phyloP scores from a whole-genome alignment of 2,888 invertebrate genomes.

The Noctua janthe region DNA sequence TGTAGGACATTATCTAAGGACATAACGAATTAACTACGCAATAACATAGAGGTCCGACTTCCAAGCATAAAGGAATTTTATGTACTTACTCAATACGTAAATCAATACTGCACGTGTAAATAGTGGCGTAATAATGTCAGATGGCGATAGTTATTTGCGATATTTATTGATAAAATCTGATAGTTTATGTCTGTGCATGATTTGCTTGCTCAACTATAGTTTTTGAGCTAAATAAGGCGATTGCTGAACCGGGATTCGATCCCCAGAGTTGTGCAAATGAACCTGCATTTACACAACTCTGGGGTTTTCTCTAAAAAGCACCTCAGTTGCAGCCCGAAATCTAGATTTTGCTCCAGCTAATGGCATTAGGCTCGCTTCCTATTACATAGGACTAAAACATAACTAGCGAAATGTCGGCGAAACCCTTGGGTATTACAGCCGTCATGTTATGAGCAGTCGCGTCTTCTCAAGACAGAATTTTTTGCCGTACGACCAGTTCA shows the following conservation, averaged over 20 bases:
- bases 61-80: not conserved
- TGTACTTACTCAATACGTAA: constrained; percentile 7
- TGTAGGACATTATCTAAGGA: not conserved
- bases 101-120: constrained; percentile 34
- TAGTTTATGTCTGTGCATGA: not conserved
- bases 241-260: not conserved
- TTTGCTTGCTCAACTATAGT: not conserved
- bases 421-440: not conserved
- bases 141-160: constrained; percentile 8
- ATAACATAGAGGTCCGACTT: not conserved
- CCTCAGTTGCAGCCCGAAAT: not conserved
- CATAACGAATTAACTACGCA: not conserved
- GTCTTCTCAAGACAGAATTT: not conserved
- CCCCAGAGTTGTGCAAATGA: not conserved
- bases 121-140: constrained; percentile 11
- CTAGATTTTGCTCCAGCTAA: not conserved
- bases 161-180: constrained; percentile 3
- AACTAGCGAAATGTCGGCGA: not conserved
- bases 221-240: not conserved
- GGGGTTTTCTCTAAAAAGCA: not conserved
- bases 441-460: not conserved
- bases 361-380: not conserved
- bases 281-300: too few species aligned
- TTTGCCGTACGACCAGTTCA: not conserved
- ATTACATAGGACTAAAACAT: not conserved